Percentiles rank a stretch among this genome's conserved stretches.
phyloP scores from a whole-genome alignment of 2,888 invertebrate genomes.

The Thereva unica region DNA sequence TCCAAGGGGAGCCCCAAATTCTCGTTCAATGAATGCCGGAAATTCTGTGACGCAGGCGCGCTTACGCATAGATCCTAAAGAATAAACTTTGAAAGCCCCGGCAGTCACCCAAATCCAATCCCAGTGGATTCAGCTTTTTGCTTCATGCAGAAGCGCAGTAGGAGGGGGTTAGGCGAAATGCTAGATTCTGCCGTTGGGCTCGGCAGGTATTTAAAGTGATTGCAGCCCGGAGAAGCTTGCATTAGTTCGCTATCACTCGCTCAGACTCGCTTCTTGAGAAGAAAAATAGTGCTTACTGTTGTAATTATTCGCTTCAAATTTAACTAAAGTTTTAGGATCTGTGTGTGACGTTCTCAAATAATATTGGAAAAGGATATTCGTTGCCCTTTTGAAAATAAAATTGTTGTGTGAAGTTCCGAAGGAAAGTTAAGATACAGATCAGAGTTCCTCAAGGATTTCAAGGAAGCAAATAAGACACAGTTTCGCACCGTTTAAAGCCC shows the following conservation, averaged over 20 bases:
- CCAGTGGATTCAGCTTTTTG: slow-evolving; percentile 18
- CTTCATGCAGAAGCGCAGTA: slow-evolving; percentile 12
- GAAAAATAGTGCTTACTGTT: slow-evolving; percentile 24
- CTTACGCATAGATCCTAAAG: slow-evolving; percentile 2
- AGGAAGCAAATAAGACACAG: slow-evolving; percentile 41
- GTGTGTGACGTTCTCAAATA: slow-evolving; percentile 24
- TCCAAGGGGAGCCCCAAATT: slow-evolving; percentile 12
- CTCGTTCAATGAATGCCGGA: slow-evolving; percentile 29
- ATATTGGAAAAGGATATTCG: background rate
- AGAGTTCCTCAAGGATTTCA: slow-evolving; percentile 24
- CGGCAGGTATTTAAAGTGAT: slow-evolving; percentile 66
- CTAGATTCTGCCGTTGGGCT: slow-evolving; percentile 6
- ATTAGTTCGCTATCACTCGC: slow-evolving; percentile 72
- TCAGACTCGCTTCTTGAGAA: slow-evolving; percentile 59
- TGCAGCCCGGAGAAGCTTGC: slow-evolving; percentile 66
- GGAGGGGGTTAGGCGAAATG: slow-evolving; percentile 4
- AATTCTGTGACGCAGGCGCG: slow-evolving; percentile 34
- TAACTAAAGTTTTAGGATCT: slow-evolving; percentile 15
- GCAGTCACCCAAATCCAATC: slow-evolving; percentile 15
- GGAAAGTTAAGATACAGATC: slow-evolving; percentile 30
- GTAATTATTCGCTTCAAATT: slow-evolving; percentile 38
- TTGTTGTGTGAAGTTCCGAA: slow-evolving; percentile 9
- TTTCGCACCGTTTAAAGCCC: background rate
- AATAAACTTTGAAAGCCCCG: slow-evolving; percentile 19
- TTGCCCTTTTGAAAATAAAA: background rate